These are phyloP conservation scores for Heliconius aoede DNA, from an alignment of 2,888 invertebrate genomes.

Conservation along the genomic window DNA sequence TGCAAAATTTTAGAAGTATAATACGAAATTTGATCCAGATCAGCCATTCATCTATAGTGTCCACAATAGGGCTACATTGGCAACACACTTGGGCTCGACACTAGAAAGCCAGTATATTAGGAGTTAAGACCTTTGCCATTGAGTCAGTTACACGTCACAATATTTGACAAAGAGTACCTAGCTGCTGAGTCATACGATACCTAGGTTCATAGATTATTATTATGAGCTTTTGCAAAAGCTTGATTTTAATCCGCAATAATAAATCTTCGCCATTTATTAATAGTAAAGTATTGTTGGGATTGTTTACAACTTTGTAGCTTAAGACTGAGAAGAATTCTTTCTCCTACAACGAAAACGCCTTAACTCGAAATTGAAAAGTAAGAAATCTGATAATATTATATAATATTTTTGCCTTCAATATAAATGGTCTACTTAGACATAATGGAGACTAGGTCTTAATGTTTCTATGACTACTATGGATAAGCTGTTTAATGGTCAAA, in stretches of 20 bases:
- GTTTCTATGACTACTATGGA: neutral
- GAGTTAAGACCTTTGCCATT: slow-evolving; percentile 45
- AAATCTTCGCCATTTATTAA: slow-evolving; percentile 18
- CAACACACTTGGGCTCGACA: slow-evolving; percentile 21
- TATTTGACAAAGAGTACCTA: slow-evolving; percentile 44
- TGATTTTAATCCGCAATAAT: slow-evolving; percentile 6
- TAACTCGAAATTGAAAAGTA: neutral
- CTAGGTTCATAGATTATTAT: slow-evolving; percentile 19
- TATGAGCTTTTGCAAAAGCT: neutral
- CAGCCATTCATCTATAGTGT: slow-evolving; percentile 34
- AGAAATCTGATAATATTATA: neutral
- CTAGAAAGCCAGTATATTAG: slow-evolving; percentile 45
- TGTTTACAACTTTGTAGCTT: neutral
- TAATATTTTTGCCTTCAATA: neutral
- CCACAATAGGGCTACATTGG: slow-evolving; percentile 34
- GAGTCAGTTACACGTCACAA: slow-evolving; percentile 39
- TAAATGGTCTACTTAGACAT: neutral
- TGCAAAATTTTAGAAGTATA: neutral
- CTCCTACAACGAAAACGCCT: neutral
- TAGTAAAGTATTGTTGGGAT: neutral
- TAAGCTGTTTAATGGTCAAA: neutral
- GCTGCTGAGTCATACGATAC: slow-evolving; percentile 38
- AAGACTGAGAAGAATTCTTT: neutral
- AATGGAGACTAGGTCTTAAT: too few species aligned
- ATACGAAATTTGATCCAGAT: slow-evolving; percentile 24